Evolutionary conservation across 2,888 invertebrate genomes (phyloP).

Genomic region (Octodonta nipae): DNA sequence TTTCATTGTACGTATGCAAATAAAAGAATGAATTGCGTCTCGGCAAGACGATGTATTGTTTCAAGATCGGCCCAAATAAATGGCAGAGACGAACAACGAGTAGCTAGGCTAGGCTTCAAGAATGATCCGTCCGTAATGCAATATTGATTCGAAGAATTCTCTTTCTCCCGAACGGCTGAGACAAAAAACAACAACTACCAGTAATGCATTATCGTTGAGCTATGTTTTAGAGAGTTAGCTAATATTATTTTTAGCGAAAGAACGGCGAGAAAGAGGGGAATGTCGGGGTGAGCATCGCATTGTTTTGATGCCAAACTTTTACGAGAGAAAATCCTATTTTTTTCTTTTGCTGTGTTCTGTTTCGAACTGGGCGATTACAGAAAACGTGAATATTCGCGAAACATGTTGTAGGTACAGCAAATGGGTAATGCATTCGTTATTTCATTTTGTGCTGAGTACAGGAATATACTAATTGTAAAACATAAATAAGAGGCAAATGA

Average conservation of each 20-base stretch:
- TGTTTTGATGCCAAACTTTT: slow-evolving; percentile 33
- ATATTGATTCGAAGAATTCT: slow-evolving; percentile 28
- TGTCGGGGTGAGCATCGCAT: slow-evolving; percentile 26
- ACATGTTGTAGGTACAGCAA: too few species aligned
- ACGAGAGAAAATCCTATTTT: too few species aligned
- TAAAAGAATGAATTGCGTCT: slow-evolving; percentile 28
- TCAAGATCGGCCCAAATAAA: slow-evolving; percentile 22
- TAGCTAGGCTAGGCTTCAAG: slow-evolving; percentile 6
- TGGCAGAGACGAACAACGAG: slow-evolving; percentile 16
- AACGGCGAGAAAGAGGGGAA: slow-evolving; percentile 24
- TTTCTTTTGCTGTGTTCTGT: too few species aligned
- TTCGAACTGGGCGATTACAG: too few species aligned
- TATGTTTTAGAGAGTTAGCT: slow-evolving; percentile 25
- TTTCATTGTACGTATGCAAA: slow-evolving; percentile 34
- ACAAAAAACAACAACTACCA: slow-evolving; percentile 24
- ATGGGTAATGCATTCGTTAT: too few species aligned
- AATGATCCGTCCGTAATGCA: slow-evolving; percentile 22
- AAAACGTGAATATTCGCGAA: too few species aligned
- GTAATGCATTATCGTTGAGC: slow-evolving; percentile 30
- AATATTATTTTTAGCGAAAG: slow-evolving; percentile 34
- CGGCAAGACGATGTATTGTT: slow-evolving; percentile 25
- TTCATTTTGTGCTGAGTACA: too few species aligned
- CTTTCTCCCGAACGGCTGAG: slow-evolving; percentile 9
- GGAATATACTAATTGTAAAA: too few species aligned
- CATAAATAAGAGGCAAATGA: too few species aligned